Base-by-base conservation (phyloP, 2,888 invertebrate species). In the Cosmorhoe ocellata region DNA sequence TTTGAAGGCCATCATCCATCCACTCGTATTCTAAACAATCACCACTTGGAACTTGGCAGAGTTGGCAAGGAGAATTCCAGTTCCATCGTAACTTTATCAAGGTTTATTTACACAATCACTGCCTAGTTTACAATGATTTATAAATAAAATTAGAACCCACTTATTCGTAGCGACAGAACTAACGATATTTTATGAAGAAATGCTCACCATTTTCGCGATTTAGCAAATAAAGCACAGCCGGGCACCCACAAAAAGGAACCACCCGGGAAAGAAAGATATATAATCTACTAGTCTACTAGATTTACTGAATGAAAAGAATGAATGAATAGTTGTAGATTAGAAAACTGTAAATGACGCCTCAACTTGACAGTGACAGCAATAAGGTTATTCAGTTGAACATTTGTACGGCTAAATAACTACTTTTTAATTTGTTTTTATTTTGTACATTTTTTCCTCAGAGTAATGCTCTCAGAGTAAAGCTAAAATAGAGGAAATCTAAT, bases 151-250 rank as follows among this genome's bases (percentile, higher is more conserved):
- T 10, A 26, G 27, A 32, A 24, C 32, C 5, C 13, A 34, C 12
- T 31, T 13, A 8, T 7, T 3, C 12, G 1, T 13, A 9, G 8
- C 9, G 31, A 36, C 2, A 40, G 44, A 28, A 26, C 4, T 33
- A 10, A 26, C 28, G 10, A 27, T 56, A 58, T 58, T 61, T 61
- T 13, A 11, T 0, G 5, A 22, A 1, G 32, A 50, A 52, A 55
- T 32, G 56, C 81, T 80, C 71, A 81, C 81, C 81, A 81, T 81
- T 69, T 74, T 67, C 53, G 50, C 62, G 47, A 66, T 61, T 39
- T 40, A 44, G 18, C 47, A 61, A 50, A 51, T 56, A 59, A 64
- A 50, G 31, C 45, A 55, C 51, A 65, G 56, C 58, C 61, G 51
- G 67, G 71, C 64, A 56, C 67, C 67, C 69, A 38, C 64, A 46